phyloP scores from a whole-genome alignment of 2,113 vertebrate genomes.

The Varanus salvator region DNA sequence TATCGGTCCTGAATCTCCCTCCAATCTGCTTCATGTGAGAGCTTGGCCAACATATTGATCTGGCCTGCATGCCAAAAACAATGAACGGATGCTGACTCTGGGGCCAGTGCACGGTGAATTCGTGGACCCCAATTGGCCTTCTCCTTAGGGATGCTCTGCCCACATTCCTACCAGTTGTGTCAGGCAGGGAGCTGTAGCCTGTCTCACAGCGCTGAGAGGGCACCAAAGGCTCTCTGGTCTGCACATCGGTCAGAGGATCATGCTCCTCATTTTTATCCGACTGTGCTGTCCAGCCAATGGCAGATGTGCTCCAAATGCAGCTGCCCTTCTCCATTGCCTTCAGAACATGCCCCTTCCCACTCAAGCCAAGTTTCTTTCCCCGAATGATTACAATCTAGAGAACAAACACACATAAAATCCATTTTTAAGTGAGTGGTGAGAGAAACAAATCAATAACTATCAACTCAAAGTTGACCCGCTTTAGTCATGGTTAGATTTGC shows the following conservation, averaged over 20 bases:
- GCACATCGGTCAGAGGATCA: background rate
- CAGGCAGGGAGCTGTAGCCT: background rate
- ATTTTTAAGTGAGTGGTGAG: background rate
- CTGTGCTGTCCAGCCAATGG: background rate
- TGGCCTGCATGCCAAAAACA: too few species aligned
- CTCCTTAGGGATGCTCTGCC: too few species aligned
- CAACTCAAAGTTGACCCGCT: background rate
- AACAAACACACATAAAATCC: too few species aligned
- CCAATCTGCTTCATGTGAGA: too few species aligned
- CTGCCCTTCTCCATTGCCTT: background rate
- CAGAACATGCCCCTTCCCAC: background rate
- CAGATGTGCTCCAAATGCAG: background rate
- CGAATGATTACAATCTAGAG: background rate
- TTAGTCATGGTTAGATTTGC: background rate
- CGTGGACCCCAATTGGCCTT: too few species aligned
- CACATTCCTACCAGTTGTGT: background rate
- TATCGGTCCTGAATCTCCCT: too few species aligned
- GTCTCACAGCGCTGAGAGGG: too few species aligned
- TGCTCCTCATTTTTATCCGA: background rate
- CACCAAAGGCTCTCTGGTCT: background rate
- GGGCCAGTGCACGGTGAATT: too few species aligned
- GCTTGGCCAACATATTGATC: too few species aligned
- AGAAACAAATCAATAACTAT: background rate
- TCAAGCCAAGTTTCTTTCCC: background rate
- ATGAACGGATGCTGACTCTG: too few species aligned